phyloP scores from a whole-genome alignment of 2,888 invertebrate genomes.

The Odontomyia ornata region DNA sequence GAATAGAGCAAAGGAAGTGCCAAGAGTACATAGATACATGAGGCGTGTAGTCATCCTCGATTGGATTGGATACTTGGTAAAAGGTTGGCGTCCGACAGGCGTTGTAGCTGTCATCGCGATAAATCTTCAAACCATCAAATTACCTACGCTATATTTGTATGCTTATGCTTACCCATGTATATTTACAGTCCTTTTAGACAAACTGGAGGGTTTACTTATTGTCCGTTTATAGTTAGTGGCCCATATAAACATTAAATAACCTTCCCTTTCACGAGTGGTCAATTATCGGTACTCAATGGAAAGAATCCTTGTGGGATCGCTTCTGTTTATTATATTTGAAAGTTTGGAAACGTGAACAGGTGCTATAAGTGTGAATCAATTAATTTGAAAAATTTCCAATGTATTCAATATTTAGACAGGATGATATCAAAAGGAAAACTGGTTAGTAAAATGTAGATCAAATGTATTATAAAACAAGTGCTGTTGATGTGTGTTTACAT shows the following conservation, averaged over 20 bases:
- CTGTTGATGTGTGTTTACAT: too few species aligned
- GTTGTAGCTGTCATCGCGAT: constrained; percentile 42
- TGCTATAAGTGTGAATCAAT: neutral
- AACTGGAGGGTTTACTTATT: constrained; percentile 13
- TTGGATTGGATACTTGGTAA: neutral
- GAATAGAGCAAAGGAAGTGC: neutral
- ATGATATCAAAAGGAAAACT: too few species aligned
- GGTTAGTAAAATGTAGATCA: too few species aligned
- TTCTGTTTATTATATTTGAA: neutral
- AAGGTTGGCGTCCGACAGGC: constrained; percentile 24
- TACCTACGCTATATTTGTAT: constrained; percentile 27
- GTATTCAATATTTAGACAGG: too few species aligned
- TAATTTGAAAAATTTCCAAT: too few species aligned
- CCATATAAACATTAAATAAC: constrained; percentile 31
- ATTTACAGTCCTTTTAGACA: constrained; percentile 24
- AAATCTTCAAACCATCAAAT: constrained; percentile 37
- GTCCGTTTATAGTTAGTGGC: constrained; percentile 2
- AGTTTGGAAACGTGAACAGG: neutral
- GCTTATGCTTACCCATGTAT: constrained; percentile 9
- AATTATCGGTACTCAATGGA: neutral
- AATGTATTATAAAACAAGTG: too few species aligned
- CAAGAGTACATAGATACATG: neutral
- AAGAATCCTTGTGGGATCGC: neutral
- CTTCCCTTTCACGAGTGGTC: constrained; percentile 15
- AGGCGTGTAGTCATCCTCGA: constrained; percentile 28